Evolutionary conservation across 2,888 invertebrate genomes (phyloP).

Genomic region (Agriopis aurantiaria): DNA sequence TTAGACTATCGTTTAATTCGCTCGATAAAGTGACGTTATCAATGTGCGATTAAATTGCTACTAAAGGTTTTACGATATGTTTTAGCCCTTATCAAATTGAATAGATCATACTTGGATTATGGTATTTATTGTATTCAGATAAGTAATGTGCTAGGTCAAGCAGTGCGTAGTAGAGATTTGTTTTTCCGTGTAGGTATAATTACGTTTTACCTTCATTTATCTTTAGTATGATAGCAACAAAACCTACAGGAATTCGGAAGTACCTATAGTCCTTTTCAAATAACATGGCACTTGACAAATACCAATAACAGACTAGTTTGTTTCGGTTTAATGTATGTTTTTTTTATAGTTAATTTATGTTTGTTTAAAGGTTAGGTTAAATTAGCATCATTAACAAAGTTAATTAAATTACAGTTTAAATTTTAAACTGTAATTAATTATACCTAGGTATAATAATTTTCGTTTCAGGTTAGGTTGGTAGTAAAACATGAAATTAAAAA

Average conservation of each 20-base stretch:
- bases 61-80: constrained; percentile 1
- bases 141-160: constrained; percentile 16
- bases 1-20: constrained; percentile 32
- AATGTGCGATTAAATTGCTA: constrained; percentile 4
- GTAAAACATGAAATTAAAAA: too few species aligned
- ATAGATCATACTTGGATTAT: constrained; percentile 26
- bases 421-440: too few species aligned
- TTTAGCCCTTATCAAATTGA: constrained; percentile 30
- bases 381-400: too few species aligned
- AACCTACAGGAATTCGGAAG: background rate
- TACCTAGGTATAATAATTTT: too few species aligned
- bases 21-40: constrained; percentile 25
- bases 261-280: background rate
- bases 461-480: too few species aligned
- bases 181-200: background rate
- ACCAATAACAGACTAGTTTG: too few species aligned
- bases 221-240: background rate
- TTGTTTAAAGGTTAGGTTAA: too few species aligned
- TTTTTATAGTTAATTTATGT: too few species aligned
- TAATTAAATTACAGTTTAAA: too few species aligned
- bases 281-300: background rate
- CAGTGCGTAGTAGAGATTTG: constrained; percentile 2
- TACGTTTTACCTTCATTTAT: background rate
- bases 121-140: constrained; percentile 6
- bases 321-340: too few species aligned